A percentile compares a stretch with the other conserved stretches of the same genome.
Conservation (phyloP, 2,888 invertebrate genomes). For the Catotricha subobsoleta region DNA sequence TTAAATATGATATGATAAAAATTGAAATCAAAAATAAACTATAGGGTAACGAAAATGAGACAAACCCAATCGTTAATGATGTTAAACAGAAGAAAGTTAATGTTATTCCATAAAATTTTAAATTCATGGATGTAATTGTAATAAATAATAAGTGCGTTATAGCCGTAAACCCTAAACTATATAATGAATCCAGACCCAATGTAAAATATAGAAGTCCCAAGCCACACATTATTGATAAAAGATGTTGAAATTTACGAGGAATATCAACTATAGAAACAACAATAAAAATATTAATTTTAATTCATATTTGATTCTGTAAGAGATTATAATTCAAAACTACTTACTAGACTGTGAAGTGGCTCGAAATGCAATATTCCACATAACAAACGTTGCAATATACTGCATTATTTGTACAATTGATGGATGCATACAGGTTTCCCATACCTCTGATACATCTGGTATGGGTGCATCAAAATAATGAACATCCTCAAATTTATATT, state of each 20-base stretch:
- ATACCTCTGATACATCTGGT: neutral
- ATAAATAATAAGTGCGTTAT: constrained; percentile 2
- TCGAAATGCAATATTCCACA: constrained; percentile 10
- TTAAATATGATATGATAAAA: neutral
- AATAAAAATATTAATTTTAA: neutral
- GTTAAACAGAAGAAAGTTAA: neutral
- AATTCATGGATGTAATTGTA: neutral
- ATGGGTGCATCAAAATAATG: neutral
- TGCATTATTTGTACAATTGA: constrained; percentile 8
- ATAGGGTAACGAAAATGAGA: neutral
- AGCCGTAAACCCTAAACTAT: neutral
- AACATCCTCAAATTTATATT: neutral
- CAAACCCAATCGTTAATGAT: neutral
- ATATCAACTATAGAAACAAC: neutral
- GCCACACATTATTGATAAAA: constrained; percentile 9
- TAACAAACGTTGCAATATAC: constrained; percentile 8
- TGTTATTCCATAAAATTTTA: neutral
- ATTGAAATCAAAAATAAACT: neutral
- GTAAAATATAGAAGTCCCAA: constrained; percentile 6
- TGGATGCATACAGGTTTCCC: constrained; percentile 8
- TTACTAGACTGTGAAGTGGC: neutral
- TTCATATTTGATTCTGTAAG: neutral
- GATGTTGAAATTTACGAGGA: constrained; percentile 5
- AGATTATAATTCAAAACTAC: neutral
- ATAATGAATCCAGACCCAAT: constrained; percentile 2